These are phyloP conservation scores for Chaetodon trifascialis DNA, from an alignment of 2,113 vertebrate species.

Conservation along the genomic window DNA sequence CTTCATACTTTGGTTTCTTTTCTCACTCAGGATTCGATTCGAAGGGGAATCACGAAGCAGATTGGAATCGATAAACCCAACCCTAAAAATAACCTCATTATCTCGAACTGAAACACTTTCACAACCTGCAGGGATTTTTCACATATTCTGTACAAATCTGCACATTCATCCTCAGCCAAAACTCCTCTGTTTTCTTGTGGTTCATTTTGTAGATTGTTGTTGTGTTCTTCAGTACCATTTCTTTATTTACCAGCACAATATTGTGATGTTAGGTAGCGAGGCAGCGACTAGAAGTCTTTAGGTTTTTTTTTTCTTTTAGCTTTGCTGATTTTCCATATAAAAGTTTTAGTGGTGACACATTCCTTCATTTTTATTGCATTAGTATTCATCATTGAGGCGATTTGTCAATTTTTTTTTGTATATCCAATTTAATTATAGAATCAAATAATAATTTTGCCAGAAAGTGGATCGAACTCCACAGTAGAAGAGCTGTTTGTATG, in stretches of 20 bases:
- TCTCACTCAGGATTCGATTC: slow-evolving; percentile 46
- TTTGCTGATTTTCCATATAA: slow-evolving; percentile 60
- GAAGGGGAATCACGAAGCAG: slow-evolving; percentile 52
- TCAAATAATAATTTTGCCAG: slow-evolving; percentile 57
- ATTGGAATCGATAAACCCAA: slow-evolving; percentile 38
- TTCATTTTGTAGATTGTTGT: slow-evolving; percentile 59
- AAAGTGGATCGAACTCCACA: slow-evolving; percentile 57
- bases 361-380: slow-evolving; percentile 62
- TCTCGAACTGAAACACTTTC: slow-evolving; percentile 55
- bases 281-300: slow-evolving; percentile 58
- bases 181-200: slow-evolving; percentile 53
- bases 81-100: slow-evolving; percentile 46
- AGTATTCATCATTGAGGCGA: slow-evolving; percentile 38
- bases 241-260: slow-evolving; percentile 59
- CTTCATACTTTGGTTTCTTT: slow-evolving; percentile 25
- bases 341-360: slow-evolving; percentile 74
- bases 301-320: slow-evolving; percentile 46
- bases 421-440: slow-evolving; percentile 47
- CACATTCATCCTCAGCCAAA: slow-evolving; percentile 66
- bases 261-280: slow-evolving; percentile 70
- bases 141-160: slow-evolving; percentile 45
- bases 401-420: slow-evolving; percentile 50
- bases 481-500: slow-evolving; percentile 71
- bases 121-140: slow-evolving; percentile 75
- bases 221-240: slow-evolving; percentile 46